Evolutionary conservation across 2,888 invertebrate genomes (phyloP).

Genomic region (Siphonodentalium dalli): DNA sequence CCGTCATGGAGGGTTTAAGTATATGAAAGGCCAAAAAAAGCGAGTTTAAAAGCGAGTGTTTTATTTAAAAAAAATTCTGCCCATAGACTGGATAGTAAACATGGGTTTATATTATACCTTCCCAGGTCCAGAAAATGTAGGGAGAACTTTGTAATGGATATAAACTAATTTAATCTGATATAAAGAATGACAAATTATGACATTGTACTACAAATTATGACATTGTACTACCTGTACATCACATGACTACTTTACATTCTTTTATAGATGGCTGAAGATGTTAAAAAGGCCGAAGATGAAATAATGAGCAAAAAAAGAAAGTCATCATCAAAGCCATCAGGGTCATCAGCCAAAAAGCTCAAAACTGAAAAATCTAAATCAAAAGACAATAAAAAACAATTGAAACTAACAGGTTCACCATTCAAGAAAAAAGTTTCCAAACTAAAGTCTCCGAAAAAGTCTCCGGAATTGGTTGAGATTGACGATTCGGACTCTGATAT

Average conservation of each 20-base stretch:
- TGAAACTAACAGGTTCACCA: conserved; percentile 17
- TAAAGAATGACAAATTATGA: too few species aligned
- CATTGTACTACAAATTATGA: too few species aligned
- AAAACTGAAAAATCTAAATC: conserved; percentile 20
- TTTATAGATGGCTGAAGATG: conserved; percentile 44
- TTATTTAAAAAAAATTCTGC: not conserved
- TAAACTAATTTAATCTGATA: too few species aligned
- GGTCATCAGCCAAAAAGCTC: conserved; percentile 28
- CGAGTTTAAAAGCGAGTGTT: too few species aligned
- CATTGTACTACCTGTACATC: too few species aligned
- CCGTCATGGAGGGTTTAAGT: too few species aligned
- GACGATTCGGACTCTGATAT: conserved; percentile 20
- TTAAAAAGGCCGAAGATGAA: conserved; percentile 39
- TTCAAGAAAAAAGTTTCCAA: conserved; percentile 5
- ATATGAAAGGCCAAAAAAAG: too few species aligned
- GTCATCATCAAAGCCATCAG: conserved; percentile 10
- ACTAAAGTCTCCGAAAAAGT: conserved; percentile 6
- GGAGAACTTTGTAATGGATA: too few species aligned
- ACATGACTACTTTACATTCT: too few species aligned
- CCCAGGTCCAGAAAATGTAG: too few species aligned
- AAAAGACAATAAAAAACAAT: conserved; percentile 25
- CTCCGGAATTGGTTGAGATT: conserved; percentile 18
- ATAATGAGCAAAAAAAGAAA: conserved; percentile 34
- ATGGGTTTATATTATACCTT: too few species aligned
- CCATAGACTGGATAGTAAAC: not conserved